Evolutionary conservation across 2,888 invertebrate species (phyloP).

Genomic region (Cephus spinipes): DNA sequence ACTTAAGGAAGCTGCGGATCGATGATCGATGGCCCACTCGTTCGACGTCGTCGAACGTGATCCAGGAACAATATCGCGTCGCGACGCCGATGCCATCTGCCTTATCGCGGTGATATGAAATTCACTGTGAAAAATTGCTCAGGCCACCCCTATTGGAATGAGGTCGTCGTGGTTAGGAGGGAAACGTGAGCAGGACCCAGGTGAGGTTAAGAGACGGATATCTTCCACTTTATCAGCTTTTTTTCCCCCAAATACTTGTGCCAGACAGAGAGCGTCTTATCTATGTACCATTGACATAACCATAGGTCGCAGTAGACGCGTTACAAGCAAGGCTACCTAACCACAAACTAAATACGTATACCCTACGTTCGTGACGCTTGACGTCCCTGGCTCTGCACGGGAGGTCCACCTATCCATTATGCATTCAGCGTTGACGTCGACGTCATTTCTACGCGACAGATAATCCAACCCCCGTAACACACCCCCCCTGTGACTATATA

Average conservation of each 20-base stretch:
- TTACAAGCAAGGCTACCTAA: too few relatives aligned
- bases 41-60: slow-evolving; percentile 42
- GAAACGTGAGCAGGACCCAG: too few relatives aligned
- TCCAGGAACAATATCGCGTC: slow-evolving; percentile 45
- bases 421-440: slow-evolving; percentile 43
- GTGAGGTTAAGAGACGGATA: too few relatives aligned
- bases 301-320: too few relatives aligned
- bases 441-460: slow-evolving; percentile 33
- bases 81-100: slow-evolving; percentile 21
- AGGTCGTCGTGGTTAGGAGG: too few relatives aligned
- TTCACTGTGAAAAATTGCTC: too few relatives aligned
- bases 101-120: too few relatives aligned
- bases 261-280: too few relatives aligned
- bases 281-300: too few relatives aligned
- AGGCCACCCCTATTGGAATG: not conserved
- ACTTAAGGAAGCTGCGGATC: not conserved
- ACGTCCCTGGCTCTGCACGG: not conserved
- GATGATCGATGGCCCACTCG: slow-evolving; percentile 43
- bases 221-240: too few relatives aligned
- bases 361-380: not conserved
- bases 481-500: not conserved
- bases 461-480: not conserved
- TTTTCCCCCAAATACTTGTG: too few relatives aligned
- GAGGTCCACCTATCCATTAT: slow-evolving; percentile 41
- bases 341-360: too few relatives aligned